These are phyloP conservation scores for Pseudolaguvia tuberculata DNA, from an alignment of 2,113 vertebrate genomes.

Conservation along the genomic window DNA sequence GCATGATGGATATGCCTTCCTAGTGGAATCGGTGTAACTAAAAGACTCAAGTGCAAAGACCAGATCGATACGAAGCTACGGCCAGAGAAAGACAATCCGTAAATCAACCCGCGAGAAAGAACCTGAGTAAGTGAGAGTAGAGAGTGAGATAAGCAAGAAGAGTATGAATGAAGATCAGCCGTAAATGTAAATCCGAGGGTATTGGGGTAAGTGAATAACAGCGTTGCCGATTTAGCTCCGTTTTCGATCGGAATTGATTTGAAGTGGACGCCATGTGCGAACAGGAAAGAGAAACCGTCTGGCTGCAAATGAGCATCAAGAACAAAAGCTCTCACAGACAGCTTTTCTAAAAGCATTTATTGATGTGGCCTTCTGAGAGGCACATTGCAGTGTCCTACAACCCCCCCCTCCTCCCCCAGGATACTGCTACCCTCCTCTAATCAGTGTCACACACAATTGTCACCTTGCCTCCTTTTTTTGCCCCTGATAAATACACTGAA, in stretches of 20 bases:
- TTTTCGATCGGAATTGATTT: constrained; percentile 18
- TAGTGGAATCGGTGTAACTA: not conserved
- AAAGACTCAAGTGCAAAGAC: not conserved
- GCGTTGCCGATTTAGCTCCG: not conserved
- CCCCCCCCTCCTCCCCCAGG: too few species aligned
- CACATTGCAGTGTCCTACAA: constrained; percentile 9
- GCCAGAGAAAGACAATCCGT: not conserved
- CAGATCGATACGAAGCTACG: not conserved
- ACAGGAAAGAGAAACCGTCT: not conserved
- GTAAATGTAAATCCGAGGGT: not conserved
- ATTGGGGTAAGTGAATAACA: not conserved
- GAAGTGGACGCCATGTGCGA: not conserved
- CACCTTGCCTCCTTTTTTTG: constrained; percentile 7
- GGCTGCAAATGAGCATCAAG: not conserved
- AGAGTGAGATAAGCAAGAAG: not conserved
- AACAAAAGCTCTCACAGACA: not conserved
- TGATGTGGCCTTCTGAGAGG: constrained; percentile 5
- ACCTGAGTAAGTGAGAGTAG: not conserved
- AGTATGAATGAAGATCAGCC: not conserved
- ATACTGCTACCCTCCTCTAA: constrained; percentile 16
- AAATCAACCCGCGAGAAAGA: not conserved
- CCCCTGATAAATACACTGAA: not conserved
- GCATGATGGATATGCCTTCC: not conserved
- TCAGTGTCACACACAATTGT: constrained; percentile 32
- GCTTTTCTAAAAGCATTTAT: constrained; percentile 21